Evolutionary conservation across 2,113 vertebrate species (phyloP), one percentile per base, ranked within the genome.

Genomic region (Monarcha castaneiventris): DNA sequence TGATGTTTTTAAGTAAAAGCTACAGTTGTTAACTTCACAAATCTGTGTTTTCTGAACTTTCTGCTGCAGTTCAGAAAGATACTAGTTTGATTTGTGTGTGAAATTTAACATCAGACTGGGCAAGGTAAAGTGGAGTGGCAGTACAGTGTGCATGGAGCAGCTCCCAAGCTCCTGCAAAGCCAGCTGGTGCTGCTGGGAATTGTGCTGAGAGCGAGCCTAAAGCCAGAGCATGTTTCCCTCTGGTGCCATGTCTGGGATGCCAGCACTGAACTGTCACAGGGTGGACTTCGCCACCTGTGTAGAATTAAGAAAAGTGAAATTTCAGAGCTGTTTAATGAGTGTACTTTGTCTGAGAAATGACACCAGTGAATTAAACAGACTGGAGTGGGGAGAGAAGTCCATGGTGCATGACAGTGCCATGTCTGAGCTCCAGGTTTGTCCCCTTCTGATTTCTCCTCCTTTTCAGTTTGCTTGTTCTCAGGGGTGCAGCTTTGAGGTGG

Each of bases 141-240:
- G 32, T 33, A 2, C 6, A 11, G 10, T 10, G 37, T 11, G 33
- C 7, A 2, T 2, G 22, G 69, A 48, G 41, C 0, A 0, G 78
- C 29, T 54, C 54, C 55, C 29, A 9, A 1, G 23, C 52, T 64
- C 37, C 67, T 41, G 72, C 52, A 26, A 18, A 82, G 48, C 30
- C 0, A 0, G 3, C 0, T 6, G 55, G 32, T 14, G 46, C 52
- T 43, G 52, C 66, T 6, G 46, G 52, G 32, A 41, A 7, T 16
- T 5, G 6, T 8, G 44, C 16, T 25, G 52, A 35, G 3, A 8
- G 18, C 4, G 30, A 72, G 49, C 26, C n/a, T 11, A 22, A 63
- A 68, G 29, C 29, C 49, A 54, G 64, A 51, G 39, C 8, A 0
- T 0, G 0, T 30, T 37, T 33, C 21, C 3, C 29, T 20, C 30